Evolutionary conservation across 2,888 invertebrate genomes (phyloP), one percentile per base, ranked within the genome.

Genomic region (Phlogophora meticulosa): DNA sequence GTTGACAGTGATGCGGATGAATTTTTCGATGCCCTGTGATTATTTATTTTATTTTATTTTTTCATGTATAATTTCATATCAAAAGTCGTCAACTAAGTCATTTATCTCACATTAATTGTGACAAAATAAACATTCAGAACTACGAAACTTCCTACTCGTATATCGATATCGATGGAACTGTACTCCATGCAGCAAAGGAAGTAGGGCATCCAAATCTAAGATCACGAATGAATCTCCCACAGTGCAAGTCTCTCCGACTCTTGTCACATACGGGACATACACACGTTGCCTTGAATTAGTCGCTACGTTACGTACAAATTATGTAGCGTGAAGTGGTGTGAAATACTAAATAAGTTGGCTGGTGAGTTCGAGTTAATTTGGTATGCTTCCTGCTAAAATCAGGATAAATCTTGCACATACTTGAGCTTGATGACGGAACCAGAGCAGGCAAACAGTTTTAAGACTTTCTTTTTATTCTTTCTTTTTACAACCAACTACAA

Each of bases 191-290:
- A 63, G 46, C 64, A 75, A 67, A 75, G 84, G 87, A 91, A 91
- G 88, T 92, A 85, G 92, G 90, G 89, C 92, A 92, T 91, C 88
- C 89, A 92, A 93, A 93, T 94, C 91, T 88, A 72, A 88, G 88
- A 91, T 93, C 93, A 75, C 75, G 75, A 70, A 93, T 91, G 88
- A 90, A 84, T 82, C 55, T 82, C 66, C 81, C 84, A 88, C 86
- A 88, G 85, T 84, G 72, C 80, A 59, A 49, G 69, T 71, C 28
- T 2, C 4, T 72, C 65, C 22, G 56, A 72, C 55, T 63, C 75
- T 80, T 77, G 78, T 81, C 83, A 83, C 82, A 82, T 34, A 70
- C 40, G 53, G 61, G 56, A 66, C 61, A 68, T 62, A 72, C 46
- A 42, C 57, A 66, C 32, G 58, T 72, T 63, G 24, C 48, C 36